These are phyloP conservation scores for Gambelia wislizenii DNA, from an alignment of 2,797 vertebrate species.

Conservation along the genomic window DNA sequence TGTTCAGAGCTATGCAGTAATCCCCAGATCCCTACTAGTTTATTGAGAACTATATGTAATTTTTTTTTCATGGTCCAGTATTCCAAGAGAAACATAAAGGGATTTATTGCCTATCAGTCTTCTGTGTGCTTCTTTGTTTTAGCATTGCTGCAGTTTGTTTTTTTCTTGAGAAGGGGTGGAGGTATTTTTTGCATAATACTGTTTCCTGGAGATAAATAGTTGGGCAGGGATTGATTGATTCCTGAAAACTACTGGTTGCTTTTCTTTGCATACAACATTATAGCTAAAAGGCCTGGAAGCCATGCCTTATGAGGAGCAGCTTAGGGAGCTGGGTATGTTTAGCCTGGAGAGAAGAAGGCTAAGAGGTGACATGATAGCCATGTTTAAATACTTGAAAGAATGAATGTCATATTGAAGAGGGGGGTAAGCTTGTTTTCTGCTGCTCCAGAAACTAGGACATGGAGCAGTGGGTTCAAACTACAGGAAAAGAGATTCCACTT, in stretches of 20 bases:
- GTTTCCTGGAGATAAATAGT: background rate
- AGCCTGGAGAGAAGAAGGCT: no score
- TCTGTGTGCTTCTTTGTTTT: constrained; percentile 68
- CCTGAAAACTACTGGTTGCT: background rate
- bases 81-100: constrained; percentile 64
- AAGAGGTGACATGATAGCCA: no score
- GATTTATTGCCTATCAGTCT: constrained; percentile 70
- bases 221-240: background rate
- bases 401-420: no score
- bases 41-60: background rate
- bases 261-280: background rate
- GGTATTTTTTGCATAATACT: background rate
- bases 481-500: no score
- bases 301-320: no score
- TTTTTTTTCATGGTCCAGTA: constrained; percentile 19
- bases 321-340: no score
- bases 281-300: no score
- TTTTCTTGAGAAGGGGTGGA: constrained; percentile 41
- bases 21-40: constrained; percentile 26
- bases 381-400: no score
- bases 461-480: no score
- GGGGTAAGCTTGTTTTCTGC: no score
- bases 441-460: no score
- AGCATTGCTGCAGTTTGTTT: constrained; percentile 62
- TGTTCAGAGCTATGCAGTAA: background rate